These are phyloP conservation scores for Saturnia pavonia DNA, from an alignment of 2,888 invertebrate genomes.

Conservation along the genomic window DNA sequence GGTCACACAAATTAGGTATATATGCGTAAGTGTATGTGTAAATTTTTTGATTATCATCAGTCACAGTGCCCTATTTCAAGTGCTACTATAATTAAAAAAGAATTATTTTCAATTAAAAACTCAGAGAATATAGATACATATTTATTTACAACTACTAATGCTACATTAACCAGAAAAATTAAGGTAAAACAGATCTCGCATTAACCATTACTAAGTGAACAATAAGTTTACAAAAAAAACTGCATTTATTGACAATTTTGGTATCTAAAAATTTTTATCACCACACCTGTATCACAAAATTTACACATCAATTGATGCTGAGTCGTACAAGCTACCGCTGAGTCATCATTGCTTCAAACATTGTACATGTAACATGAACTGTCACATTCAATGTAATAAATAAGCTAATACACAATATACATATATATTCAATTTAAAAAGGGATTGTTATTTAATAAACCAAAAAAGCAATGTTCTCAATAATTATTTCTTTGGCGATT, in stretches of 20 bases:
- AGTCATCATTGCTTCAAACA: too few species aligned
- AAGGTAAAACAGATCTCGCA: background rate
- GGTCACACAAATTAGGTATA: too few species aligned
- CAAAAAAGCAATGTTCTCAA: background rate
- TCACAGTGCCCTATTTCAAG: too few species aligned
- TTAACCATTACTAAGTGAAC: background rate
- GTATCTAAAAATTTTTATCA: background rate
- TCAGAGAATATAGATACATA: background rate
- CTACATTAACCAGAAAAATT: background rate
- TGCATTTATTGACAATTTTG: background rate
- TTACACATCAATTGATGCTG: too few species aligned
- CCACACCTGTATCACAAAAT: background rate
- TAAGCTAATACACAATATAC: too few species aligned
- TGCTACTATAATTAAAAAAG: too few species aligned
- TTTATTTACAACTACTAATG: conserved; percentile 9
- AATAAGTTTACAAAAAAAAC: background rate
- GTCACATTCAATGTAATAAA: too few species aligned
- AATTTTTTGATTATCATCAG: too few species aligned
- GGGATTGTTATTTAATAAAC: background rate
- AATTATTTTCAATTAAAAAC: background rate
- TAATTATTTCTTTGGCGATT: background rate
- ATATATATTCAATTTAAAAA: background rate
- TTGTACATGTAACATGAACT: too few species aligned
- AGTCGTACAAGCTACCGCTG: too few species aligned
- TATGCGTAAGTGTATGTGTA: too few species aligned